Conservation (phyloP, 1,140 invertebrate species). For the Lordiphosa clarofinis region DNA sequence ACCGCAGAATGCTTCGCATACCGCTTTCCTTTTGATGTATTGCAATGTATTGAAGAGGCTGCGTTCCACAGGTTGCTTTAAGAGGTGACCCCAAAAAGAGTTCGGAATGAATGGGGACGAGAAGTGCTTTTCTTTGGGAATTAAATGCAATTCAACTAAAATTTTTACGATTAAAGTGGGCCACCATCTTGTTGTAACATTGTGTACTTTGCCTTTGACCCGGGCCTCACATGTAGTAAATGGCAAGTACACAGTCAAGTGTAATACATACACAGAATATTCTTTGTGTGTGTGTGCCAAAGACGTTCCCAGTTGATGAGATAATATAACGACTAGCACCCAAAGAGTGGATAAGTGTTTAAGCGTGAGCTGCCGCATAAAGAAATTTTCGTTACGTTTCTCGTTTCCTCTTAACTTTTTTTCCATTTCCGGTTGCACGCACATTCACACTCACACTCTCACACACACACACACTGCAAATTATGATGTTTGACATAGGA, state of each 20-base stretch:
- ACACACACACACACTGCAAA: conserved; percentile 42
- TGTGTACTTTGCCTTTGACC: conserved; percentile 69
- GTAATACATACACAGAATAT: conserved; percentile 33
- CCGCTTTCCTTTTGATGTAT: conserved; percentile 78
- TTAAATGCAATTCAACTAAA: no score
- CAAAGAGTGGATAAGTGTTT: conserved; percentile 74
- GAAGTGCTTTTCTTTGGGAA: no score
- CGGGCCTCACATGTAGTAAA: conserved; percentile 40
- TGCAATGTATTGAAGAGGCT: conserved; percentile 73
- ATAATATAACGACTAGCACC: conserved; percentile 70
- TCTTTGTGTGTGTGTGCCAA: conserved; percentile 41
- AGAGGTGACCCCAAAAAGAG: conserved; percentile 14
- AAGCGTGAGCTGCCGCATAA: conserved; percentile 69
- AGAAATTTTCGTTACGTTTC: conserved; percentile 58
- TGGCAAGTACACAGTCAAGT: conserved; percentile 54
- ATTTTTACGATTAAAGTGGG: conserved; percentile 23
- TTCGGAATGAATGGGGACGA: no score
- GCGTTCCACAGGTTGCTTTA: conserved; percentile 76
- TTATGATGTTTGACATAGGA: conserved; percentile 70
- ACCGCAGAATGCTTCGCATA: conserved; percentile 36
- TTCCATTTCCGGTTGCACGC: conserved; percentile 52
- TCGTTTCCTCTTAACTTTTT: conserved; percentile 43
- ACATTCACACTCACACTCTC: no score
- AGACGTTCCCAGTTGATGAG: conserved; percentile 66
- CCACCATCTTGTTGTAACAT: conserved; percentile 50